A percentile compares a stretch with the other conserved stretches of the same genome.
These are phyloP conservation scores for Spodoptera picta DNA, from an alignment of 2,888 invertebrate genomes.

Conservation along the genomic window DNA sequence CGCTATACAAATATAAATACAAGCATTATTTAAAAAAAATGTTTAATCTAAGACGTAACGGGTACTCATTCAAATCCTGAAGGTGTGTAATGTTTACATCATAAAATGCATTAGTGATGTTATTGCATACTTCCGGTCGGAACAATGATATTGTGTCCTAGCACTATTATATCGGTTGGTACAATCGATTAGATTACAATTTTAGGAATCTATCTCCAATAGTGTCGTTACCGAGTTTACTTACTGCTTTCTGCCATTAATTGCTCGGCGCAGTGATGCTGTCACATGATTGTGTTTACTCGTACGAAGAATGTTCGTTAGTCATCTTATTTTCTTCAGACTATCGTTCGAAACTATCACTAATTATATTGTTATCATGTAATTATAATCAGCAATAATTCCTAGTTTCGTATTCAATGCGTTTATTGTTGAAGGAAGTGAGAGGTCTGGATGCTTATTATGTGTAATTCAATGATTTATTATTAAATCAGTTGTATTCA, in stretches of 20 bases:
- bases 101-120: too few relatives aligned
- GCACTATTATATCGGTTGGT: too few relatives aligned
- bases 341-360: conserved; percentile 19
- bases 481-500: too few relatives aligned
- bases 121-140: too few relatives aligned
- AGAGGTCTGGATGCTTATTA: too few relatives aligned
- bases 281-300: conserved; percentile 9
- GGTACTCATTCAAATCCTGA: too few relatives aligned
- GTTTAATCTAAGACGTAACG: too few relatives aligned
- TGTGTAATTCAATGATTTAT: too few relatives aligned
- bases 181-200: conserved; percentile 10
- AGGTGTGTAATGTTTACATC: too few relatives aligned
- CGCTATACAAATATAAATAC: too few relatives aligned
- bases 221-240: conserved; percentile 24
- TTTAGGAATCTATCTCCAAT: conserved; percentile 25
- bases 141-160: too few relatives aligned
- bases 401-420: neutral
- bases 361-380: conserved; percentile 24
- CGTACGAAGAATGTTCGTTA: conserved; percentile 27
- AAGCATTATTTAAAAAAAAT: too few relatives aligned
- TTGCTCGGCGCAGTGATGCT: conserved; percentile 8
- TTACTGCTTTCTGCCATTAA: conserved; percentile 37
- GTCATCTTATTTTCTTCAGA: conserved; percentile 19
- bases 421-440: neutral
- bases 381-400: conserved; percentile 7